Evolutionary conservation across 1,140 invertebrate genomes (phyloP), one percentile per base, ranked within the genome.

Genomic region (Sinella curviseta): DNA sequence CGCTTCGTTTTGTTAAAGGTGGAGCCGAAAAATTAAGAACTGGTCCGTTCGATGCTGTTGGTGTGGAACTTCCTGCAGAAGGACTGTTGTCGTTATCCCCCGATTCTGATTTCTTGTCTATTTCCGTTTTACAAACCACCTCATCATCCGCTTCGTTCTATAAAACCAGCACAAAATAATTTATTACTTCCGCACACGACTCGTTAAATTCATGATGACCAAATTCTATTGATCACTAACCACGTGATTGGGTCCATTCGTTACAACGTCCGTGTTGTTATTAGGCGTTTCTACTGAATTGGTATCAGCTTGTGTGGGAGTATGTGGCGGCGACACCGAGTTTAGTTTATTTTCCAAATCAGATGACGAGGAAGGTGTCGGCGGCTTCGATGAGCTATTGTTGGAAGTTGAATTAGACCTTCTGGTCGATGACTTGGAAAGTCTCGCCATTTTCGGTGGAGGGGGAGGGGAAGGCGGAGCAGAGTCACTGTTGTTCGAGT

Each of bases 1-100:
- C 91, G 77, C 92, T 92, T 82, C 93, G 88, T 12, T 93, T 92
- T 67, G 90, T 90, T 79, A 84, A 60, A n/a, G 79, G 78, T 57
- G 81, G 79, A 60, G 78, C 36, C n/a, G 77, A 77, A 76, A 78
- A 77, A 54, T 79, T 78, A 30, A 77, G 28, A 16, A 78, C 26
- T 26, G 39, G 35, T 30, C 80, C 80, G 55, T 80, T 83, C 20
- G 78, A 67, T n/a, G 65, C 12, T 30, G 28, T 70, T 4, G 74
- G 34, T 24, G 74, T 75, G 16, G 35, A 48, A 30, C 74, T 48
- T 2, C 26, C 39, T 2, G 24, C 28, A 26, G 74, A 48, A 36
- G 30, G 70, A 24, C 70, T 74, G n/a, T 33, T 26, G 31, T 60
- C 57, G 4, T 33, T 33, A 30, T 70, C 65, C 31, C 74, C 74